Evolutionary conservation across 2,888 invertebrate species (phyloP).

Genomic region (Nomada fabriciana): DNA sequence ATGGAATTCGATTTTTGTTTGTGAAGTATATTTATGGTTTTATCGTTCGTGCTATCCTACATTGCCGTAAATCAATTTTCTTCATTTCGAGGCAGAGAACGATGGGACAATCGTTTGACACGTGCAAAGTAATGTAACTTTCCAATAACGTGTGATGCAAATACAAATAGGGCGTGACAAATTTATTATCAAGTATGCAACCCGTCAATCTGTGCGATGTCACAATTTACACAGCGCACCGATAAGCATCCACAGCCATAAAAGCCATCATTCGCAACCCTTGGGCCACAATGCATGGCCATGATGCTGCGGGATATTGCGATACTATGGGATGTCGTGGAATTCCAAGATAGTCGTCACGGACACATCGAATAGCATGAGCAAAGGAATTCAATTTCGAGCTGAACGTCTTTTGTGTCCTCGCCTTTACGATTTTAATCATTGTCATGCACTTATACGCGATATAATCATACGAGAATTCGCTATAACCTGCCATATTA

Average conservation of each 20-base stretch:
- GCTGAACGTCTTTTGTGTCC: conserved; percentile 60
- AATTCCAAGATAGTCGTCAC: conserved; percentile 74
- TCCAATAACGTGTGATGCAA: background rate
- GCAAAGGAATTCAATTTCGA: conserved; percentile 72
- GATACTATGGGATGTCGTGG: conserved; percentile 73
- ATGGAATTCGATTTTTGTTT: too few species aligned
- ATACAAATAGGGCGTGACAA: conserved; percentile 1
- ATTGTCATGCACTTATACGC: conserved; percentile 47
- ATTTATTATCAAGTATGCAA: conserved; percentile 10
- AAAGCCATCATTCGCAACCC: conserved; percentile 46
- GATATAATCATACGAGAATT: background rate
- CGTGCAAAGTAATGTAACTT: background rate
- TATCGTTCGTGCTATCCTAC: too few species aligned
- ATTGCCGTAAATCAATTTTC: too few species aligned
- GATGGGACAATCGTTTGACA: too few species aligned
- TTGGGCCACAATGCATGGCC: conserved; percentile 51
- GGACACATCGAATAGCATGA: conserved; percentile 37
- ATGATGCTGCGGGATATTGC: conserved; percentile 72
- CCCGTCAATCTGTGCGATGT: conserved; percentile 24
- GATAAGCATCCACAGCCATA: conserved; percentile 16
- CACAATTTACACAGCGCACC: conserved; percentile 21
- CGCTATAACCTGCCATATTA: too few species aligned
- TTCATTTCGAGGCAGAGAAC: too few species aligned
- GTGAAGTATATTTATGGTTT: too few species aligned
- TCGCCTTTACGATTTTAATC: conserved; percentile 34